Evolutionary conservation across 2,888 invertebrate genomes (phyloP).

Genomic region (Pasiphila rectangulata): DNA sequence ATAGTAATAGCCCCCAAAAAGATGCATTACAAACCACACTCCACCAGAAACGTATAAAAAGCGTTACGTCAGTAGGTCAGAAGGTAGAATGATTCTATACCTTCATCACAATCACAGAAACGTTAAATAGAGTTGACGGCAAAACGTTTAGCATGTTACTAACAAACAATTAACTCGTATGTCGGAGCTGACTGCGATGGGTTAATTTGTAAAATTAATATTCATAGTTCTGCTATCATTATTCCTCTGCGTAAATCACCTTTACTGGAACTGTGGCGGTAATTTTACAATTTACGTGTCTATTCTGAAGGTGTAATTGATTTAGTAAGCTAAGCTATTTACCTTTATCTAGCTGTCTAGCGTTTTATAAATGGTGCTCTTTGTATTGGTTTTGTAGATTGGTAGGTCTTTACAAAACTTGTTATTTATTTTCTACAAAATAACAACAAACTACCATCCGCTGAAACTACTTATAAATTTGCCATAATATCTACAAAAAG

Average conservation of each 20-base stretch:
- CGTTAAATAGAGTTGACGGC: conserved; percentile 44
- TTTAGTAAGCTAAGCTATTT: too few relatives aligned
- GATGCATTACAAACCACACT: too few relatives aligned
- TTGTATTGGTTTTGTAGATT: too few relatives aligned
- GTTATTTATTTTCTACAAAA: too few relatives aligned
- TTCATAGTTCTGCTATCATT: conserved; percentile 23
- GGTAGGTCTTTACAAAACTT: too few relatives aligned
- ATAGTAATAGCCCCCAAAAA: too few relatives aligned
- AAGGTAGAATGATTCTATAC: background rate
- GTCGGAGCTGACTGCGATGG: conserved; percentile 16
- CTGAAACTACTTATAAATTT: too few relatives aligned
- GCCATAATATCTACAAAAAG: too few relatives aligned
- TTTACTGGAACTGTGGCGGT: conserved; percentile 25
- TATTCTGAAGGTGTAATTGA: conserved; percentile 1
- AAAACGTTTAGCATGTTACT: conserved; percentile 65
- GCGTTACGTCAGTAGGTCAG: conserved; percentile 7
- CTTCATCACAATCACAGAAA: too few relatives aligned
- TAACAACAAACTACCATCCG: too few relatives aligned
- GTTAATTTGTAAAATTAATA: conserved; percentile 26
- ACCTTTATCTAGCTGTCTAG: too few relatives aligned
- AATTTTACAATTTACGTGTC: conserved; percentile 7
- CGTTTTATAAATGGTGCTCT: too few relatives aligned
- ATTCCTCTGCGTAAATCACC: conserved; percentile 40
- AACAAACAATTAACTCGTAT: conserved; percentile 59
- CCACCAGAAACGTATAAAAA: background rate